Conservation (phyloP, 2,113 vertebrate genomes). For the Mungos mungo region DNA sequence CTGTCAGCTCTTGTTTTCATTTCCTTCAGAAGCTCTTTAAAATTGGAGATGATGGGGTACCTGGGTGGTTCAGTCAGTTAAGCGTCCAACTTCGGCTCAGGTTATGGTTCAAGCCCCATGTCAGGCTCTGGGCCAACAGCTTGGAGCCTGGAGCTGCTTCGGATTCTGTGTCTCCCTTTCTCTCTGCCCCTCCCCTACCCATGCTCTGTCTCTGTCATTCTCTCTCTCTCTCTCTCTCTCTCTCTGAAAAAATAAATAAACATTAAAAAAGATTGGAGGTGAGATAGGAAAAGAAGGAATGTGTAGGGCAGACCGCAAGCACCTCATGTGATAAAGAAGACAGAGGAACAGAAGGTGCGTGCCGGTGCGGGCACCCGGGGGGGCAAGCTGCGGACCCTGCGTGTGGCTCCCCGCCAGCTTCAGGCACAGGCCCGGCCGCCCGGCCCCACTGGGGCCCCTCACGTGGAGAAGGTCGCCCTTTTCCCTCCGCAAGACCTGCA, state of each 20-base stretch:
- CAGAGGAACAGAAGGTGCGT: rapidly evolving
- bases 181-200: no score
- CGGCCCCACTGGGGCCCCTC: neutral
- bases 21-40: neutral
- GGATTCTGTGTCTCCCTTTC: no score
- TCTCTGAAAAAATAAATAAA: no score
- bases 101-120: no score
- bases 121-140: no score
- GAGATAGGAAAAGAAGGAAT: neutral
- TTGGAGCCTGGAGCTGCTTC: no score
- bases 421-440: neutral
- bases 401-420: neutral
- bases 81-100: no score
- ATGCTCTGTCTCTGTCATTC: no score
- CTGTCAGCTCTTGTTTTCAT: neutral
- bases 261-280: neutral
- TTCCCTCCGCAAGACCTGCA: rapidly evolving
- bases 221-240: no score
- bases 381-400: neutral
- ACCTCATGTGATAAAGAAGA: rapidly evolving
- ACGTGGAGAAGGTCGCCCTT: rapidly evolving
- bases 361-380: neutral
- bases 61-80: no score
- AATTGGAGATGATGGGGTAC: no score
- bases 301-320: neutral